A percentile compares a stretch with the other conserved stretches of the same genome.
Evolutionary conservation across 2,888 invertebrate genomes (phyloP).

Genomic region (Aphodius granarius): DNA sequence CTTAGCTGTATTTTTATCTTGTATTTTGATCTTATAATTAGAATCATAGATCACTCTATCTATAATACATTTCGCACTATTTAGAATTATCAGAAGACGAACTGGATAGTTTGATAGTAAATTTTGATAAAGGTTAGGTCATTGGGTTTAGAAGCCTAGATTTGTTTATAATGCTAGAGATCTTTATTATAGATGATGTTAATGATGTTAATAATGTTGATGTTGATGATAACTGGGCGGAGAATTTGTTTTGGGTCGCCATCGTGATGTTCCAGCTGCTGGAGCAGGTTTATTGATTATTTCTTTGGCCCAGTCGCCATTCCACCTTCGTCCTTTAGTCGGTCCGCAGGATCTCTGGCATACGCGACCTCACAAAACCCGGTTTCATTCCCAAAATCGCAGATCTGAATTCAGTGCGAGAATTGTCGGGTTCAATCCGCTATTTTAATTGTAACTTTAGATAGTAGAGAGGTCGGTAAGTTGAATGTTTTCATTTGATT

Average conservation of each 20-base stretch:
- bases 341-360: slow-evolving; percentile 30
- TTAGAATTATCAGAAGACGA: no score
- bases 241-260: neutral
- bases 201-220: slow-evolving; percentile 16
- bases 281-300: slow-evolving; percentile 48
- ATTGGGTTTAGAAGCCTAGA: no score
- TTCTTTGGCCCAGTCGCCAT: slow-evolving; percentile 44
- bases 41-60: no score
- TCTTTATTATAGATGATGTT: no score
- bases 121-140: no score
- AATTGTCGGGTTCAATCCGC: neutral
- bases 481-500: neutral
- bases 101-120: no score
- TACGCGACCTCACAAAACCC: slow-evolving; percentile 2
- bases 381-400: no score
- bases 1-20: neutral
- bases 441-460: slow-evolving; percentile 7
- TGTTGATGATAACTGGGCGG: slow-evolving; percentile 24
- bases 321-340: slow-evolving; percentile 44
- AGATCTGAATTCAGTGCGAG: neutral
- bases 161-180: no score
- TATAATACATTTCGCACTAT: no score
- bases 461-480: slow-evolving; percentile 10
- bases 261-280: slow-evolving; percentile 35
- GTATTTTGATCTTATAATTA: neutral